Conservation (phyloP, 2,797 vertebrate genomes). For the Anguilla marmorata region DNA sequence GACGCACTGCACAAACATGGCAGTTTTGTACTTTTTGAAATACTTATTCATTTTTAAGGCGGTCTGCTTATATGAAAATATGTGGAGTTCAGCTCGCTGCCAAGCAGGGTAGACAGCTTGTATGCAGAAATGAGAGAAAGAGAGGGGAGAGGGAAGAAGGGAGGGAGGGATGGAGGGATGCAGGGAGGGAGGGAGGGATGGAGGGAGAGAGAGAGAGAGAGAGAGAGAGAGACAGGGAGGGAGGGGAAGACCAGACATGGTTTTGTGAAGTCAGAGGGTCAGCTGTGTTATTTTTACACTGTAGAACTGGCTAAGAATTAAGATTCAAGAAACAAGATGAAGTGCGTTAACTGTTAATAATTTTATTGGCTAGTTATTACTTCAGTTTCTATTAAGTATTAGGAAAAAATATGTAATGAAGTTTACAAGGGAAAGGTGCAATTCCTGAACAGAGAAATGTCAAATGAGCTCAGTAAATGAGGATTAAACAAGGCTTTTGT, state of each 20-base stretch:
- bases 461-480: not conserved
- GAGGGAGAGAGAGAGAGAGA: too few relatives aligned
- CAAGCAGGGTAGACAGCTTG: not conserved
- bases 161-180: too few relatives aligned
- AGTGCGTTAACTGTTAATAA: not conserved
- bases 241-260: too few relatives aligned
- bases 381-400: not conserved
- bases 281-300: too few relatives aligned
- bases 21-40: not conserved
- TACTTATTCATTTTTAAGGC: not conserved
- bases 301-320: too few relatives aligned
- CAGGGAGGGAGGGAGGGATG: too few relatives aligned
- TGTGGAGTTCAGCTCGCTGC: not conserved
- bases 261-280: too few relatives aligned
- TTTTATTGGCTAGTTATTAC: not conserved
- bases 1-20: not conserved
- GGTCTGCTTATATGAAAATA: not conserved
- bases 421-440: not conserved
- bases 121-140: not conserved
- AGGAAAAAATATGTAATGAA: not conserved
- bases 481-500: not conserved
- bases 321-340: not conserved
- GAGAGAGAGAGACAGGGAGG: too few relatives aligned
- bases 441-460: not conserved
- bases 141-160: not conserved